Evolutionary conservation across 2,113 vertebrate species (phyloP).

Genomic region (Pedetes capensis): DNA sequence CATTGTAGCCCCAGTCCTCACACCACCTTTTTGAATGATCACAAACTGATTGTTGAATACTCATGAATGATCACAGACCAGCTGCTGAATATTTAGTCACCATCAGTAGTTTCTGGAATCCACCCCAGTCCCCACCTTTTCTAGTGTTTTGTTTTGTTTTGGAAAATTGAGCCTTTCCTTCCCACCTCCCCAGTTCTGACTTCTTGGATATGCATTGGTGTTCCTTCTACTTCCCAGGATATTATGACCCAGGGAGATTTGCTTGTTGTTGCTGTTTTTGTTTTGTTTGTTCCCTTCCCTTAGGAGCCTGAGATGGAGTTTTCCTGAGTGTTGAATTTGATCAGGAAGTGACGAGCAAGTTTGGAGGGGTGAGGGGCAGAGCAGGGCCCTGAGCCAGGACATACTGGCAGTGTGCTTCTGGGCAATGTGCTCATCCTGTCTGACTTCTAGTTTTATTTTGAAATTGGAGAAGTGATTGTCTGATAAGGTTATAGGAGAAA

Average conservation of each 20-base stretch:
- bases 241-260: neutral
- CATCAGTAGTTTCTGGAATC: neutral
- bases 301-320: neutral
- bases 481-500: neutral
- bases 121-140: neutral
- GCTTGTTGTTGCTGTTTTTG: neutral
- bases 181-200: neutral
- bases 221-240: neutral
- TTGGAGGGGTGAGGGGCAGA: neutral
- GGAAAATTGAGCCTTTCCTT: neutral
- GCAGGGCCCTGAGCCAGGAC: neutral
- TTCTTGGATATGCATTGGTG: neutral
- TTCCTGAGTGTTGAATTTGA: neutral
- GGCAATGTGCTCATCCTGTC: neutral
- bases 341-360: neutral
- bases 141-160: neutral
- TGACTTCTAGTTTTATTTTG: constrained; percentile 26
- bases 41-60: neutral
- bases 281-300: neutral
- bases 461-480: neutral
- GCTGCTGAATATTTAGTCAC: neutral
- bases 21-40: neutral
- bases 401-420: neutral
- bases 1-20: neutral
- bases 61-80: too few relatives aligned